A percentile compares a stretch with the other conserved stretches of the same genome.
Conservation (phyloP, 2,113 vertebrate genomes). For the Notothenia coriiceps region DNA sequence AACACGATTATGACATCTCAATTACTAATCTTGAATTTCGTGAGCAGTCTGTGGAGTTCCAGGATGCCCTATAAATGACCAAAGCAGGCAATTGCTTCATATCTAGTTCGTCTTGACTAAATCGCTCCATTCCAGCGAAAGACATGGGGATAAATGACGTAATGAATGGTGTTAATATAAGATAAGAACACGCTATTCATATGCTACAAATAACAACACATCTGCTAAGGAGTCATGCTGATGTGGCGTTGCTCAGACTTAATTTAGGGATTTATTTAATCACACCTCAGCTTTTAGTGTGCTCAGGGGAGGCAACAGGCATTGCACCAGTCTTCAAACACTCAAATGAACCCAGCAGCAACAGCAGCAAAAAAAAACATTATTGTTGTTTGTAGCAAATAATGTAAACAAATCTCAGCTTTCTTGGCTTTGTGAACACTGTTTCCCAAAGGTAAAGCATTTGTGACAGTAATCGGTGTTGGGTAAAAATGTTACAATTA, state of each 20-base stretch:
- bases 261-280: conserved; percentile 27
- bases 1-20: conserved; percentile 1
- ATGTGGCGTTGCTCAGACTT: too few species aligned
- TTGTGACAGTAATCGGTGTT: not conserved
- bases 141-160: not conserved
- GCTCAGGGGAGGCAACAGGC: conserved; percentile 13
- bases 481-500: not conserved
- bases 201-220: not conserved
- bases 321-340: not conserved
- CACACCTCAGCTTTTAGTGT: conserved; percentile 24
- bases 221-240: not conserved
- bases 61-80: not conserved
- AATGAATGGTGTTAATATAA: not conserved
- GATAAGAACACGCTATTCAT: too few species aligned
- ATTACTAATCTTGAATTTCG: conserved; percentile 11
- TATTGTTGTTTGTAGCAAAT: not conserved
- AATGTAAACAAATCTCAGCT: not conserved
- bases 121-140: not conserved
- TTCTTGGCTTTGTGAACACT: not conserved
- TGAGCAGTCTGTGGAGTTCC: not conserved
- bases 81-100: not conserved
- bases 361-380: not conserved
- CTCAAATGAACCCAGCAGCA: not conserved
- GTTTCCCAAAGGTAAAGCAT: not conserved
- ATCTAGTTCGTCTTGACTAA: conserved; percentile 1